Evolutionary conservation across 2,888 invertebrate species (phyloP).

Genomic region (Chorisops tibialis): DNA sequence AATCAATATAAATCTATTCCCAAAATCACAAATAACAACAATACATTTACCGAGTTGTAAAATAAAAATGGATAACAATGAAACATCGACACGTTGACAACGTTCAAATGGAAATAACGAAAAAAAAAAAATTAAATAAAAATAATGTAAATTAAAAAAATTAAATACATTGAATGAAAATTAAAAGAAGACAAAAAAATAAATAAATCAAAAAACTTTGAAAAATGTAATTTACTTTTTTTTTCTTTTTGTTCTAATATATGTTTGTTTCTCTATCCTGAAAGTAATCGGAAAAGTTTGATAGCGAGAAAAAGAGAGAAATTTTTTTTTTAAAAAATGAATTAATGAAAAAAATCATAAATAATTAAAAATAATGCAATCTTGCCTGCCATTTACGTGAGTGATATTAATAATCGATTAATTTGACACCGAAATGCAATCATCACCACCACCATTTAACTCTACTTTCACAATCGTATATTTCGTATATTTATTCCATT

Average conservation of each 20-base stretch:
- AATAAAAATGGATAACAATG: no score
- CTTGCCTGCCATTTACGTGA: slow-evolving; percentile 31
- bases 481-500: slow-evolving; percentile 17
- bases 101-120: slow-evolving; percentile 10
- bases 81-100: slow-evolving; percentile 8
- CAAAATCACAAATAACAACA: no score
- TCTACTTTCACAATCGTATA: slow-evolving; percentile 22
- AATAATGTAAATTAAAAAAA: slow-evolving; percentile 1
- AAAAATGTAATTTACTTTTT: slow-evolving; percentile 18
- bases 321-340: no score
- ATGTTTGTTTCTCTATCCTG: slow-evolving; percentile 10
- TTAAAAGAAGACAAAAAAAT: slow-evolving; percentile 7
- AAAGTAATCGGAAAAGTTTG: slow-evolving; percentile 17
- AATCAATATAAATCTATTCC: no score
- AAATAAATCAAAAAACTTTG: background rate
- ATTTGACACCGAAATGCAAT: slow-evolving; percentile 27
- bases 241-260: background rate
- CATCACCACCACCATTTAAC: slow-evolving; percentile 31
- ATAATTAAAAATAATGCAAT: slow-evolving; percentile 21
- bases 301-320: slow-evolving; percentile 11
- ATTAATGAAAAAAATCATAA: slow-evolving; percentile 14
- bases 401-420: slow-evolving; percentile 22
- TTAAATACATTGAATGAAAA: slow-evolving; percentile 4
- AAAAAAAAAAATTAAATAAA: slow-evolving; percentile 6
- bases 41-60: no score